A percentile compares a stretch with the other conserved stretches of the same genome.
These are phyloP conservation scores for Drosophila pachea DNA, from an alignment of 1,140 invertebrate species.

Conservation along the genomic window DNA sequence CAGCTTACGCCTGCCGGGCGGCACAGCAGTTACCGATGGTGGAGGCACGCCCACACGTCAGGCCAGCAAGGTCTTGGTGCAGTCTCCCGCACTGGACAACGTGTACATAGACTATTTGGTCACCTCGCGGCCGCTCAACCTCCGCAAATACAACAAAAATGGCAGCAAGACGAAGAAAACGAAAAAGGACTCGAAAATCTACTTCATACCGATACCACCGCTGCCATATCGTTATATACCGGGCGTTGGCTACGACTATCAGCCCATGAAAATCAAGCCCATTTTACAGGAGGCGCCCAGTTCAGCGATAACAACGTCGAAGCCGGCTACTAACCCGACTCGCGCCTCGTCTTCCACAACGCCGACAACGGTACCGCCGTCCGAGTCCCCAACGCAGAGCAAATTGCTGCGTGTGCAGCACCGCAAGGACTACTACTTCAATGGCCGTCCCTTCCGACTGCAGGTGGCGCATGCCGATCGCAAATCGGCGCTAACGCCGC, in stretches of 20 bases:
- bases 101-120: conserved; percentile 72
- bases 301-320: conserved; percentile 12
- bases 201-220: conserved; percentile 75
- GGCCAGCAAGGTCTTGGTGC: conserved; percentile 58
- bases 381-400: conserved; percentile 31
- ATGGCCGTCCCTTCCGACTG: conserved; percentile 71
- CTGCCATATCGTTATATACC: conserved; percentile 75
- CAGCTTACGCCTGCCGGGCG: conserved; percentile 25
- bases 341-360: background rate
- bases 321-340: background rate
- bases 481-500: conserved; percentile 56
- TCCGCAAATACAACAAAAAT: conserved; percentile 69
- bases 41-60: conserved; percentile 10
- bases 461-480: conserved; percentile 69
- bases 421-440: conserved; percentile 71
- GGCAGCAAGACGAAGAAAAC: conserved; percentile 72
- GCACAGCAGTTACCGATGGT: conserved; percentile 10
- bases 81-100: conserved; percentile 67
- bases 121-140: conserved; percentile 66
- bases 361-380: conserved; percentile 17
- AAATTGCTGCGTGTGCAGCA: conserved; percentile 62
- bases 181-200: conserved; percentile 77
- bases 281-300: conserved; percentile 40
- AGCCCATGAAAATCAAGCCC: conserved; percentile 74
- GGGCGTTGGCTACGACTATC: conserved; percentile 72